phyloP scores from a whole-genome alignment of 2,797 vertebrate genomes.

The Liasis olivaceus region DNA sequence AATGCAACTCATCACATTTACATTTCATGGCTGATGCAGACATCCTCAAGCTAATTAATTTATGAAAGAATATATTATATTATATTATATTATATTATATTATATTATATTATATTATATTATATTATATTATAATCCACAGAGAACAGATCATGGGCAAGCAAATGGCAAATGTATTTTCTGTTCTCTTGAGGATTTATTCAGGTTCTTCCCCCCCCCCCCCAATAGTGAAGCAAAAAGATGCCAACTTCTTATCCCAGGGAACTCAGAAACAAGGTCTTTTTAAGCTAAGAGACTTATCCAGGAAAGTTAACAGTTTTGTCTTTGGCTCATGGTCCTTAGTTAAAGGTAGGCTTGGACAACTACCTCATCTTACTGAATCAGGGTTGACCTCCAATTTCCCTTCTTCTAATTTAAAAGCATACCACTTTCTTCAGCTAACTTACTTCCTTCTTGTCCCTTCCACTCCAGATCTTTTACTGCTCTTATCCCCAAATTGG shows the following conservation, averaged over 20 bases:
- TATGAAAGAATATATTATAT: conserved; percentile 27
- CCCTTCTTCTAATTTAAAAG: background rate
- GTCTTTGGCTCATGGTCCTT: background rate
- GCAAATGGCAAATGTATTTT: conserved; percentile 9
- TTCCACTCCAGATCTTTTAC: background rate
- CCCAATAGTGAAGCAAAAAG: background rate
- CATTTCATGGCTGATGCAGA: conserved; percentile 47
- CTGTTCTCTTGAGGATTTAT: conserved; percentile 10
- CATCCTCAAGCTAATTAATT: conserved; percentile 36
- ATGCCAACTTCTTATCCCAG: conserved; percentile 24
- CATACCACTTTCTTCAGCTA: background rate
- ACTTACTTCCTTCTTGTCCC: background rate
- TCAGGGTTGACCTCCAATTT: background rate
- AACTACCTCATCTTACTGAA: background rate
- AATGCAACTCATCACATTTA: conserved; percentile 25
- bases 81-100: conserved; percentile 43
- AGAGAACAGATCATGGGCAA: conserved; percentile 21
- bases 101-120: conserved; percentile 37
- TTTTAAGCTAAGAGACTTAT: conserved; percentile 1
- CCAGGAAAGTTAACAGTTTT: background rate
- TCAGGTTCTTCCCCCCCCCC: background rate
- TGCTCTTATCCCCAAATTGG: background rate
- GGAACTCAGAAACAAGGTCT: conserved; percentile 8
- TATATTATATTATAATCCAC: conserved; percentile 40
- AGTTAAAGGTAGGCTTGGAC: background rate